These are phyloP conservation scores for Spinibarbus caldwelli DNA, from an alignment of 2,797 vertebrate species.

Conservation along the genomic window DNA sequence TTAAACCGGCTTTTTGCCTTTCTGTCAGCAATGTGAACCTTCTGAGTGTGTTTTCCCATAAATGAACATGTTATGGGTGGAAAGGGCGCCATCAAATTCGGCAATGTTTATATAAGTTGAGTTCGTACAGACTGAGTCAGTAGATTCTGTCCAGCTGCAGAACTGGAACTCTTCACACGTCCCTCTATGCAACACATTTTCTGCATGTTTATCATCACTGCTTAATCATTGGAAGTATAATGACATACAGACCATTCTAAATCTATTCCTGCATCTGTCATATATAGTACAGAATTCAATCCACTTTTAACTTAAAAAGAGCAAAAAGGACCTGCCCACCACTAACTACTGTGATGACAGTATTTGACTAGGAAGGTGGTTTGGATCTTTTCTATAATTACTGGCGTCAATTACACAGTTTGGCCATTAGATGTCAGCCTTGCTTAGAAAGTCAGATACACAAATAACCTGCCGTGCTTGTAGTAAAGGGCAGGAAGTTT, in stretches of 20 bases:
- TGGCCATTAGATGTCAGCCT: conserved; percentile 64
- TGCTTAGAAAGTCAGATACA: conserved; percentile 40
- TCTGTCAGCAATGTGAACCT: conserved; percentile 12
- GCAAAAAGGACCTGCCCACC: not conserved
- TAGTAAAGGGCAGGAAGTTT: not conserved
- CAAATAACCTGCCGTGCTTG: too few relatives aligned
- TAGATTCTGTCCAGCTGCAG: conserved; percentile 55
- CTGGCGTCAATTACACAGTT: not conserved
- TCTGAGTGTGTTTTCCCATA: conserved; percentile 58
- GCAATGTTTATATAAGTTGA: conserved; percentile 40
- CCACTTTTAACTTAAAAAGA: not conserved
- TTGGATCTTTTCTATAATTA: not conserved
- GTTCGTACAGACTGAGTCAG: conserved; percentile 55
- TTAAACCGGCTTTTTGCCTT: not conserved
- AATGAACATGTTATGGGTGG: conserved; percentile 54
- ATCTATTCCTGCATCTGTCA: not conserved
- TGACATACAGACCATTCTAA: not conserved
- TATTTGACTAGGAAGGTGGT: not conserved
- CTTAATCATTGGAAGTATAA: not conserved
- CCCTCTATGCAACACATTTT: not conserved
- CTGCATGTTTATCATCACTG: not conserved
- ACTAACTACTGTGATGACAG: not conserved
- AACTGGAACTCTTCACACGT: conserved; percentile 29
- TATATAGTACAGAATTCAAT: too few relatives aligned
- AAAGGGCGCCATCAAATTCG: not conserved